These are phyloP conservation scores for Sebastes dallii DNA, from an alignment of 2,797 vertebrate species.

Conservation along the genomic window DNA sequence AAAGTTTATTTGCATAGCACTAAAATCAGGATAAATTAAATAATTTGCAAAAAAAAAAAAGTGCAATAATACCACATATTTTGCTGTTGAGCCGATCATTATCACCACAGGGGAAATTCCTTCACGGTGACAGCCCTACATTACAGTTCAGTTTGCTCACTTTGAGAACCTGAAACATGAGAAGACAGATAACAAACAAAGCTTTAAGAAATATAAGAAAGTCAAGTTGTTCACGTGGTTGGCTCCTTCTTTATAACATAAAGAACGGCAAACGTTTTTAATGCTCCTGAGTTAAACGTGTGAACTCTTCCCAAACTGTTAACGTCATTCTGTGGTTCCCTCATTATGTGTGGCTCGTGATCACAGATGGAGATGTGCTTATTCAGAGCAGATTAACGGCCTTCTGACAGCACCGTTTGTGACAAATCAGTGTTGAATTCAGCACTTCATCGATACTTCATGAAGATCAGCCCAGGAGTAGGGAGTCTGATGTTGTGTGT, in stretches of 20 bases:
- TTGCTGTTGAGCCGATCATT: no score
- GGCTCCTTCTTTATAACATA: not conserved
- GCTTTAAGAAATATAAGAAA: no score
- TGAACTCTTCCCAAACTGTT: not conserved
- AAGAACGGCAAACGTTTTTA: not conserved
- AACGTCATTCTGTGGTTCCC: not conserved
- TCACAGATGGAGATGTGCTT: not conserved
- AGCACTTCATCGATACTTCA: not conserved
- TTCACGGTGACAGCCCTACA: no score
- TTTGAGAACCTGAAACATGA: not conserved
- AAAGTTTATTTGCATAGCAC: no score
- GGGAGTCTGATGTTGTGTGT: constrained; percentile 3
- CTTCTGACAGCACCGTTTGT: not conserved
- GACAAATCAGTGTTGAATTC: constrained; percentile 14
- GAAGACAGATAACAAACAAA: not conserved
- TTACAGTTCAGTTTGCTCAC: not conserved
- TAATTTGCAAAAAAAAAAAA: no score
- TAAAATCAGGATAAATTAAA: no score
- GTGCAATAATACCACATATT: no score
- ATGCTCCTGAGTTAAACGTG: not conserved
- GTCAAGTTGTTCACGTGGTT: not conserved
- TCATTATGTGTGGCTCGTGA: not conserved
- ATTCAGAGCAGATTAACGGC: not conserved
- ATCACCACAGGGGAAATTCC: no score
- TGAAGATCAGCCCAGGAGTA: not conserved